Evolutionary conservation across 2,797 vertebrate genomes (phyloP), one percentile per base, ranked within the genome.

Genomic region (Poecilia picta): DNA sequence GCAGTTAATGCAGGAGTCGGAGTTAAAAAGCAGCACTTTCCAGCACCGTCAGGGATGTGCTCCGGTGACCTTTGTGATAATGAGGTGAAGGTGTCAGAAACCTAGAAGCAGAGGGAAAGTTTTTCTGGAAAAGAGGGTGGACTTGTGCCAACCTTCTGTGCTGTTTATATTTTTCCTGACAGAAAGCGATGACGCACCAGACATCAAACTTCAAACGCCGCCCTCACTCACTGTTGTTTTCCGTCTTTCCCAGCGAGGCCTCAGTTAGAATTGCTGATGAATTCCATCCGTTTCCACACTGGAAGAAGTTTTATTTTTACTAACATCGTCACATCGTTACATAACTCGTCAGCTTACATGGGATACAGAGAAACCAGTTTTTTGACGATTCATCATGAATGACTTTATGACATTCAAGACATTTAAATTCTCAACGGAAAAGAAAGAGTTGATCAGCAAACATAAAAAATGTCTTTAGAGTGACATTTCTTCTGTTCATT

Each of bases 1-100:
- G 36, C 57, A 59, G 78, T 59, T n/a, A 68, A 77, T 64, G 70
- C 15, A 25, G 39, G 41, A 45, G 41, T 43, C 1, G 3, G 41
- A 45, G 25, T 70, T 70, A 43, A 70, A 70, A 25, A 70, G 66
- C 66, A 70, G 41, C 51, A 25, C 39, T 59, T 80, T 84, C 73
- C 12, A 62, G 8, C 73, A 45, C 64, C 39, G 57, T 80, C 79
- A 78, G 70, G 75, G 74, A 78, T 70, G 71, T 71, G 74, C 64
- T 75, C 75, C 36, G 72, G 25, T 68, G 73, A 59, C 62, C 51
- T 76, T 59, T 8, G 31, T 73, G 76, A 84, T 88, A 83, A 87
- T 78, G 77, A 85, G 70, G 62, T 81, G 72, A 66, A 43, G 64
- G 64, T 78, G 80, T 84, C 75, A 75, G 74, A 72, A 28, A 5